Conservation (phyloP, 1,140 invertebrate species). For the Euwallacea fornicatus region DNA sequence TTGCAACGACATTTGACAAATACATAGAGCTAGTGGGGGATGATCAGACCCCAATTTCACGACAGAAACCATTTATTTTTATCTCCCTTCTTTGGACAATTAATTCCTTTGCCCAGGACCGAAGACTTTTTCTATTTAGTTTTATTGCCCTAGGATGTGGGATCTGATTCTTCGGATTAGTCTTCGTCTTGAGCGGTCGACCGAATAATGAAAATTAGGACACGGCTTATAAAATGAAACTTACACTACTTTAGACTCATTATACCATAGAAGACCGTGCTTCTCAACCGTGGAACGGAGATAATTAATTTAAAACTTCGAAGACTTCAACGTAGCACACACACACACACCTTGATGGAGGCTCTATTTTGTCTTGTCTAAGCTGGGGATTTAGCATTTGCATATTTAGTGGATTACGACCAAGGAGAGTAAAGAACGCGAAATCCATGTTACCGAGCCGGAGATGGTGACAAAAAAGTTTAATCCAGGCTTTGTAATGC, state of each 20-base stretch:
- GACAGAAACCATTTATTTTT: conserved; percentile 27
- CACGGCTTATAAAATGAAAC: conserved; percentile 1
- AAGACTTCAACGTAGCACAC: too few relatives aligned
- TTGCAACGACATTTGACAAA: conserved; percentile 11
- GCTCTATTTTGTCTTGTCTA: too few relatives aligned
- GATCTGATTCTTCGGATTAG: conserved; percentile 21
- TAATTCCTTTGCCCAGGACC: conserved; percentile 25
- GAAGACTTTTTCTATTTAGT: conserved; percentile 24
- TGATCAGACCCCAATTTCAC: conserved; percentile 23
- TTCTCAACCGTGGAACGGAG: too few relatives aligned
- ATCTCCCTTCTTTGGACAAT: conserved; percentile 29
- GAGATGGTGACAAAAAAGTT: conserved; percentile 10
- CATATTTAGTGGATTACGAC: conserved; percentile 11
- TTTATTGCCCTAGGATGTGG: conserved; percentile 24
- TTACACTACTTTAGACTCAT: background rate
- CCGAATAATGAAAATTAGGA: conserved; percentile 6
- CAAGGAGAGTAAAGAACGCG: conserved; percentile 6
- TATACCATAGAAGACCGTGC: too few relatives aligned
- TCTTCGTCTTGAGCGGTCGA: background rate
- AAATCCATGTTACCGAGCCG: conserved; percentile 2
- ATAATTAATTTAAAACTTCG: too few relatives aligned
- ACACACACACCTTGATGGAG: too few relatives aligned
- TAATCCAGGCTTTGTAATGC: conserved; percentile 13
- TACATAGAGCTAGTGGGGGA: conserved; percentile 18
- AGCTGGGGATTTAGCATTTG: conserved; percentile 2